Evolutionary conservation across 2,113 vertebrate genomes (phyloP).

Genomic region (Labeo catla): DNA sequence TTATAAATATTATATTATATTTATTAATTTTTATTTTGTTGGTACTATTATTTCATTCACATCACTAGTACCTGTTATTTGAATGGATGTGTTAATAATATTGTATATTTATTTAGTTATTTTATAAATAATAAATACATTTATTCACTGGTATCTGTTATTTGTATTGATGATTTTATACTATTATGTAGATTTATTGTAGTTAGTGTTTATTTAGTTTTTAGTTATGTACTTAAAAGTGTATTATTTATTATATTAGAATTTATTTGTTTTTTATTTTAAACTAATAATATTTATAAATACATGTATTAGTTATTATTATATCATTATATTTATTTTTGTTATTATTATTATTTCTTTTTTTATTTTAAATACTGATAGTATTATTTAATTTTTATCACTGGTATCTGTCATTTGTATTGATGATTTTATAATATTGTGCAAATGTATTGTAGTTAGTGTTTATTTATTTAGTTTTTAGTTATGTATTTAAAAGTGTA

Average conservation of each 20-base stretch:
- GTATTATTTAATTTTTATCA: too few relatives aligned
- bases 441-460: too few relatives aligned
- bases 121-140: not conserved
- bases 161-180: not conserved
- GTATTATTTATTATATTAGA: too few relatives aligned
- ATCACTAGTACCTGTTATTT: not conserved
- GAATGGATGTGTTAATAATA: not conserved
- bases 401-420: too few relatives aligned
- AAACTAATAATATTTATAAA: too few relatives aligned
- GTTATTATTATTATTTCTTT: too few relatives aligned
- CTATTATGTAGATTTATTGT: not conserved
- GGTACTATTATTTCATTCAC: not conserved
- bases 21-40: not conserved
- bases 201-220: not conserved
- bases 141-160: not conserved
- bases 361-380: too few relatives aligned
- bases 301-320: too few relatives aligned
- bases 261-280: not conserved
- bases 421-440: too few relatives aligned
- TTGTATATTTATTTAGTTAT: not conserved
- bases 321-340: too few relatives aligned
- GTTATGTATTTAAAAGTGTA: not conserved
- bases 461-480: not conserved
- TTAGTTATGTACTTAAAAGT: too few relatives aligned
- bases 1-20: not conserved